Conservation (phyloP, 2,888 invertebrate genomes). For the Temnothorax ravouxi region DNA sequence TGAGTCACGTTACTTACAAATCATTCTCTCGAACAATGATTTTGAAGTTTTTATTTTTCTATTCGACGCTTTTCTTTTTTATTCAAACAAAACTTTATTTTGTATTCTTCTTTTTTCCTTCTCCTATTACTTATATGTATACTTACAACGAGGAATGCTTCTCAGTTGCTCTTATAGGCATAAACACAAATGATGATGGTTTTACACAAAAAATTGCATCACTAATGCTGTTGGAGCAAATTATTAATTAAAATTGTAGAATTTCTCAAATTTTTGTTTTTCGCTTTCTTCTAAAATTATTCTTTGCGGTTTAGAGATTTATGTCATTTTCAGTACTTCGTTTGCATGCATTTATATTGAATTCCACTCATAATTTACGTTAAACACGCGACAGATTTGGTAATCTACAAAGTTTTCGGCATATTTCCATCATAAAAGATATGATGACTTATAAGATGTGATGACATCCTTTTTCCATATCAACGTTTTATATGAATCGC, state of each 20-base stretch:
- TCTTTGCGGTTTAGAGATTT: not conserved
- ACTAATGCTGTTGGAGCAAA: not conserved
- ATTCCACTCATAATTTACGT: not conserved
- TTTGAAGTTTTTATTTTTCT: not conserved
- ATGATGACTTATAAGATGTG: not conserved
- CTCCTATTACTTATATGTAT: too few species aligned
- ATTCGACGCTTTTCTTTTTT: not conserved
- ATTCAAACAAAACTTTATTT: not conserved
- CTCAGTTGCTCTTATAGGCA: not conserved
- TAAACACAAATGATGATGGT: not conserved
- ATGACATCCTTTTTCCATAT: not conserved
- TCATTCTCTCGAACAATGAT: not conserved
- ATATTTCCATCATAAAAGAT: not conserved
- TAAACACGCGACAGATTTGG: not conserved
- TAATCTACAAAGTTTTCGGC: not conserved
- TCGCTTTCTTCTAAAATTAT: not conserved
- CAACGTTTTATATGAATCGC: not conserved
- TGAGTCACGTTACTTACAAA: not conserved
- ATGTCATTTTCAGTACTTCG: not conserved
- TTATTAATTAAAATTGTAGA: not conserved
- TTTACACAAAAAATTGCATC: not conserved
- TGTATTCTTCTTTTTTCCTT: not conserved
- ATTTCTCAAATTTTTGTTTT: not conserved
- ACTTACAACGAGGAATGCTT: not conserved
- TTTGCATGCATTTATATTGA: not conserved